A percentile compares a stretch with the other conserved stretches of the same genome.
Conservation (phyloP, 2,797 vertebrate species). For the Myoxocephalus aenaeus region DNA sequence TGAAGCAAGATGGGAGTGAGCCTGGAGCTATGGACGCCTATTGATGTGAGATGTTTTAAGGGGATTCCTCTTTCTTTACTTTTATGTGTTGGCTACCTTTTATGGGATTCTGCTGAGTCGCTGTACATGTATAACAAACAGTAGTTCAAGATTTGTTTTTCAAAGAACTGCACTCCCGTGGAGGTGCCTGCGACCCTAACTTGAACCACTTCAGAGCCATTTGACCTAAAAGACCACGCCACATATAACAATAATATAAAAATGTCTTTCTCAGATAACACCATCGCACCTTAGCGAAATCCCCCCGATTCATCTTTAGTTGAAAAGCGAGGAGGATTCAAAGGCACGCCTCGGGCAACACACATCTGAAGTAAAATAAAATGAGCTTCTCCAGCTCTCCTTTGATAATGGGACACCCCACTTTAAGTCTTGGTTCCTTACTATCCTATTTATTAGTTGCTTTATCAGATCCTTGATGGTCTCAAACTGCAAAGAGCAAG, state of each 20-base stretch:
- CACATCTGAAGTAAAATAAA: conserved; percentile 63
- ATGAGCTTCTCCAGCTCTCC: conserved; percentile 63
- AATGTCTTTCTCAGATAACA: conserved; percentile 59
- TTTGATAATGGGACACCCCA: conserved; percentile 69
- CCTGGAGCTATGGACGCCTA: conserved; percentile 68
- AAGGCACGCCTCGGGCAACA: conserved; percentile 67
- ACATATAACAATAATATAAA: conserved; percentile 54
- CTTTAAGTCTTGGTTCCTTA: conserved; percentile 53
- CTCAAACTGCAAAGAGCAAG: conserved; percentile 37
- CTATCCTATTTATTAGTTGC: conserved; percentile 56
- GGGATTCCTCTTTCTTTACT: conserved; percentile 72
- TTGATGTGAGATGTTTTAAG: conserved; percentile 76
- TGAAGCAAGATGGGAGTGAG: conserved; percentile 77
- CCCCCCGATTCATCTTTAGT: conserved; percentile 67
- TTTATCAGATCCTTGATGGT: conserved; percentile 55
- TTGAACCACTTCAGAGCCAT: conserved; percentile 52
- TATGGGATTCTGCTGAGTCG: conserved; percentile 22
- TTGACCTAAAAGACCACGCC: conserved; percentile 42
- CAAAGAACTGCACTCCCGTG: conserved; percentile 3
- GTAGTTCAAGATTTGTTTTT: conserved; percentile 25
- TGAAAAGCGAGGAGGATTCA: conserved; percentile 65
- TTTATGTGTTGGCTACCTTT: conserved; percentile 59
- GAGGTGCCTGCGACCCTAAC: conserved; percentile 31
- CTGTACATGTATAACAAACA: conserved; percentile 16
- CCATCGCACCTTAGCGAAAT: conserved; percentile 51